Conservation (phyloP, 2,888 invertebrate species). For the Coecobrya sp. region DNA sequence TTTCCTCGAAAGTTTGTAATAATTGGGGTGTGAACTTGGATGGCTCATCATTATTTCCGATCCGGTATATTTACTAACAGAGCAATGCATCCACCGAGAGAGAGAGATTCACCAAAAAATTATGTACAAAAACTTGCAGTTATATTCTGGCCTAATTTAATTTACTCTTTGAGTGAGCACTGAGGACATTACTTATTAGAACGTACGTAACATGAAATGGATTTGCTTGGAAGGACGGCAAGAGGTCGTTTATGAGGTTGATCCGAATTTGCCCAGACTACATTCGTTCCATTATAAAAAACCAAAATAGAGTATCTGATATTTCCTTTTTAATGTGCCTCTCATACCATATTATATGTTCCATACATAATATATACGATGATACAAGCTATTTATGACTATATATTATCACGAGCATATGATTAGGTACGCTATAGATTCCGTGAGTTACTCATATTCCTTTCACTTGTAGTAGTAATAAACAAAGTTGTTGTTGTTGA, state of each 20-base stretch:
- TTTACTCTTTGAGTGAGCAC: conserved; percentile 35
- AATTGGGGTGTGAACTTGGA: conserved; percentile 59
- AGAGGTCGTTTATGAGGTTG: conserved; percentile 20
- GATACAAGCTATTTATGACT: background rate
- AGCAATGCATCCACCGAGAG: background rate
- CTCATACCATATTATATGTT: background rate
- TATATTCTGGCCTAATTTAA: conserved; percentile 48
- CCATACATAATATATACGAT: background rate
- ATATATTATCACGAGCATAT: conserved; percentile 37
- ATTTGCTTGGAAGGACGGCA: conserved; percentile 10
- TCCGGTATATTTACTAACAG: conserved; percentile 13
- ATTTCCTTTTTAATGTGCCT: background rate
- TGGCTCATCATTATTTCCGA: conserved; percentile 40
- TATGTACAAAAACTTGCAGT: background rate
- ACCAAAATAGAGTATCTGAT: background rate
- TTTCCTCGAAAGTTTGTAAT: conserved; percentile 37
- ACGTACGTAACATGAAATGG: background rate
- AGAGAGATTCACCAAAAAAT: background rate
- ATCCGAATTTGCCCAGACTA: conserved; percentile 2
- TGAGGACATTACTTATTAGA: background rate
- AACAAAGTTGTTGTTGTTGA: conserved; percentile 24
- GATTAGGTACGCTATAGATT: conserved; percentile 25
- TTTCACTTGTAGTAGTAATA: background rate
- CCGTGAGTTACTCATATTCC: conserved; percentile 37
- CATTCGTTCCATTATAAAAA: conserved; percentile 5